Conservation (phyloP, 2,888 invertebrate species). For the Cryptocephalus moraei region DNA sequence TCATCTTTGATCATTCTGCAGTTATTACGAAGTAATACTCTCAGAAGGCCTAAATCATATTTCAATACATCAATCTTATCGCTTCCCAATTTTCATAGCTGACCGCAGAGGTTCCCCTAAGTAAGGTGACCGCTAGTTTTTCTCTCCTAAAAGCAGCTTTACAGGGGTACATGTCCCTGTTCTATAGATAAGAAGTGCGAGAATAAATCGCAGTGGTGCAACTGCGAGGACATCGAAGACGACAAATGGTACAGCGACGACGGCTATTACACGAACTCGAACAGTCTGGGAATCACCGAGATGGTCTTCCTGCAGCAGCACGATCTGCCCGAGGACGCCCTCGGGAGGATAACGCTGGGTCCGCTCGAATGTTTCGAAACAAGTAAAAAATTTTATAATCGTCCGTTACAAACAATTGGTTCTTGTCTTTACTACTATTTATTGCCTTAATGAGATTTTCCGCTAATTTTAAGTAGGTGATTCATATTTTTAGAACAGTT, state of each 20-base stretch:
- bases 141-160: conserved; percentile 18
- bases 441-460: no score
- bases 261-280: conserved; percentile 69
- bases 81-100: no score
- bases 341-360: conserved; percentile 80
- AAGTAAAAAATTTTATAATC: conserved; percentile 49
- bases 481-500: no score
- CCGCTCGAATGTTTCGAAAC: conserved; percentile 91
- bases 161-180: conserved; percentile 63
- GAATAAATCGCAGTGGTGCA: conserved; percentile 73
- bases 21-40: no score
- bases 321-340: conserved; percentile 70
- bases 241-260: conserved; percentile 85
- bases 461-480: no score
- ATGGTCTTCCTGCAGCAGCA: conserved; percentile 85
- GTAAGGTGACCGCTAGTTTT: conserved; percentile 7
- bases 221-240: conserved; percentile 75
- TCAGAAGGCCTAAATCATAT: no score
- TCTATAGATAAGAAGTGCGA: conserved; percentile 74
- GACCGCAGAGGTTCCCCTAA: no score
- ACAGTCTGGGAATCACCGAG: conserved; percentile 79
- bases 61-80: no score
- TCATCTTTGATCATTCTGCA: no score
- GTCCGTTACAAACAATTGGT: neutral
- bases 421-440: no score